These are phyloP conservation scores for Cacatua alba DNA, from an alignment of 2,113 vertebrate species.

Conservation along the genomic window DNA sequence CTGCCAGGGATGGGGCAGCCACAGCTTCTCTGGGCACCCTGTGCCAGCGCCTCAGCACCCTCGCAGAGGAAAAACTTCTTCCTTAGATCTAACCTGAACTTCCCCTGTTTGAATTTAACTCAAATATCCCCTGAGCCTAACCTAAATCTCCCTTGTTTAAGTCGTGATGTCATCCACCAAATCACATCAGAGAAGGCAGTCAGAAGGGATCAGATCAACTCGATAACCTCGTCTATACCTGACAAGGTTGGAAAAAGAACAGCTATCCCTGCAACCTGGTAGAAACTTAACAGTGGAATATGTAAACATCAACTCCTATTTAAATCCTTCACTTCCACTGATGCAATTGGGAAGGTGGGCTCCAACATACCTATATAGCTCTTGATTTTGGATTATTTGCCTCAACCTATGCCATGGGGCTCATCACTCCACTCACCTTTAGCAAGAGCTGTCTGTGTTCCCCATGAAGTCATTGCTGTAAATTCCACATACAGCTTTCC, in stretches of 20 bases:
- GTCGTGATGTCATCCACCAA: not conserved
- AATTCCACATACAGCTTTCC: not conserved
- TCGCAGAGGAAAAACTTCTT: not conserved
- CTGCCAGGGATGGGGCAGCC: not conserved
- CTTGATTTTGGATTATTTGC: not conserved
- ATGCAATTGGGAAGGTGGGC: not conserved
- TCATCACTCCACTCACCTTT: not conserved
- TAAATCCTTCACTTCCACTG: not conserved
- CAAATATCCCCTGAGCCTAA: not conserved
- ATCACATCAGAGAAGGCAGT: not conserved
- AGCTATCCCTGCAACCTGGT: not conserved
- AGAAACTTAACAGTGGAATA: not conserved
- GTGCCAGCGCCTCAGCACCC: not conserved
- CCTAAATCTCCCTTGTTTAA: not conserved
- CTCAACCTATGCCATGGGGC: not conserved
- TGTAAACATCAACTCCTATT: not conserved
- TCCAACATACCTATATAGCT: not conserved
- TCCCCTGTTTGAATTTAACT: not conserved
- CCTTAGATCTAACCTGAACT: not conserved
- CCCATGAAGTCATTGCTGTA: not conserved
- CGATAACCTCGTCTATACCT: not conserved
- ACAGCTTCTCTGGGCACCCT: not conserved
- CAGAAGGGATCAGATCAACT: not conserved
- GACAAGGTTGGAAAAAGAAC: not conserved
- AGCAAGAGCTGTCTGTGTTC: accelerated